A percentile compares a stretch with the other conserved stretches of the same genome.
phyloP scores from a whole-genome alignment of 1,140 invertebrate genomes.

The Glossosoma conforme region DNA sequence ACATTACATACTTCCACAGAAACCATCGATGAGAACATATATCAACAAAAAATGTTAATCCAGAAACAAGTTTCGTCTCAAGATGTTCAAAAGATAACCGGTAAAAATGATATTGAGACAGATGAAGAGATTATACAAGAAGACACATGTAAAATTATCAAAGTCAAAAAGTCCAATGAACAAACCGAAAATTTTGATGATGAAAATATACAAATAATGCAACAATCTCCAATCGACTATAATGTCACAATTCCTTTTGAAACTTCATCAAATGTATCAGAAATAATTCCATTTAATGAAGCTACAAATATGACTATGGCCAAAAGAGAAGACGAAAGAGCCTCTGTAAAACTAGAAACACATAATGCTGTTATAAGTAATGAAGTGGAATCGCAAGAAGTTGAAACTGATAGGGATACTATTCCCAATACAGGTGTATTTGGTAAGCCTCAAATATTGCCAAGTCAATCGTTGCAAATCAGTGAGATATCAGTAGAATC shows the following conservation, averaged over 20 bases:
- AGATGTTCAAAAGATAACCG: slow-evolving; percentile 2
- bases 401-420: slow-evolving; percentile 48
- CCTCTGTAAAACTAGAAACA: slow-evolving; percentile 51
- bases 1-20: slow-evolving; percentile 47
- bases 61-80: slow-evolving; percentile 1
- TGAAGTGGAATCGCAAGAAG: slow-evolving; percentile 50
- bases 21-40: slow-evolving; percentile 41
- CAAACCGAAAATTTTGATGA: slow-evolving; percentile 36
- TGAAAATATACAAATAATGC: slow-evolving; percentile 34
- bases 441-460: slow-evolving; percentile 51
- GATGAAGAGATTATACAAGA: no score
- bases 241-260: slow-evolving; percentile 17
- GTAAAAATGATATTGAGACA: no score
- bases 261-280: slow-evolving; percentile 26
- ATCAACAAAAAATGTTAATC: slow-evolving; percentile 19
- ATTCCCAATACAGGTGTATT: slow-evolving; percentile 36
- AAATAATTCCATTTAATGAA: slow-evolving; percentile 49
- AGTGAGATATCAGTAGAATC: slow-evolving; percentile 55
- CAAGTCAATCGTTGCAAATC: slow-evolving; percentile 55
- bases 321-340: slow-evolving; percentile 43
- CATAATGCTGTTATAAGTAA: slow-evolving; percentile 51
- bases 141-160: slow-evolving; percentile 12
- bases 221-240: slow-evolving; percentile 12
- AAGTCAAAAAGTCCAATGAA: slow-evolving; percentile 30
- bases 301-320: slow-evolving; percentile 49